Conservation (phyloP, 2,113 vertebrate genomes). For the Psittacus erithacus region DNA sequence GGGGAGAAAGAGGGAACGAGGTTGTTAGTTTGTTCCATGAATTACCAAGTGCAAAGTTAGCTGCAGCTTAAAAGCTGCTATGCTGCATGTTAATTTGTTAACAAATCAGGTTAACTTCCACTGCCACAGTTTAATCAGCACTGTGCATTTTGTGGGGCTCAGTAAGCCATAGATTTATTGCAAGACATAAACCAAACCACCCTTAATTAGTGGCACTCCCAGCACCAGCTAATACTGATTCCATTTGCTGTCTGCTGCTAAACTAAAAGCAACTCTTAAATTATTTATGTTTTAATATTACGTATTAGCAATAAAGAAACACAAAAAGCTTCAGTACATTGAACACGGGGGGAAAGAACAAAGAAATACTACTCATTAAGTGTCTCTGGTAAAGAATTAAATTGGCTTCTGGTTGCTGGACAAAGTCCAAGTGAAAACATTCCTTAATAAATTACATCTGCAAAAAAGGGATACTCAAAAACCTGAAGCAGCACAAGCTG, state of each 20-base stretch:
- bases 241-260: neutral
- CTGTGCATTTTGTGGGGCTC: neutral
- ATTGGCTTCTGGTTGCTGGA: neutral
- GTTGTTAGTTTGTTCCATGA: neutral
- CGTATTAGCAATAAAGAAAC: neutral
- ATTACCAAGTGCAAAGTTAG: conserved; percentile 26
- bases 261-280: conserved; percentile 19
- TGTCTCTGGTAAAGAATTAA: neutral
- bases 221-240: neutral
- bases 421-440: neutral
- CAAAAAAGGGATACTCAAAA: neutral
- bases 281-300: conserved; percentile 28
- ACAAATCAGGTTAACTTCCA: conserved; percentile 19
- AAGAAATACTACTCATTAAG: neutral
- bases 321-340: neutral
- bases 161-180: neutral
- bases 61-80: conserved; percentile 15
- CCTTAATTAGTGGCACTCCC: neutral
- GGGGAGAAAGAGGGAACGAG: neutral
- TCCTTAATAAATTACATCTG: neutral
- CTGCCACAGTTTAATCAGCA: conserved; percentile 15
- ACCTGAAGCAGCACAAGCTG: neutral
- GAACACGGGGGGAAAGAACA: neutral
- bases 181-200: neutral
- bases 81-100: conserved; percentile 29